Evolutionary conservation across 2,113 vertebrate species (phyloP).

Genomic region (Podiceps cristatus): DNA sequence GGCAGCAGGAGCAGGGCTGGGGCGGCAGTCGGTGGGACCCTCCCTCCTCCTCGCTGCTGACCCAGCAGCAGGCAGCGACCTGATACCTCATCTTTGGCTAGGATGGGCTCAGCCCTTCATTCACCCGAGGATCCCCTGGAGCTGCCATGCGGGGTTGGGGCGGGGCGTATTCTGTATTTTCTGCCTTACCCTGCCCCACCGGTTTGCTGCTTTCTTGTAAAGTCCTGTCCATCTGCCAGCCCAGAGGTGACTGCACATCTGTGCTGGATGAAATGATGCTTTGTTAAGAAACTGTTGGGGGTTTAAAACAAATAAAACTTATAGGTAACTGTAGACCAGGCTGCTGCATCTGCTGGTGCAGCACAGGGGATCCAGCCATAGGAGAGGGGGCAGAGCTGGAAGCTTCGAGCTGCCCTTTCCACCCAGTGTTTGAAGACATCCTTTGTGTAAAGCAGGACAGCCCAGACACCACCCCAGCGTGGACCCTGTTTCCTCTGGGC

Average conservation of each 20-base stretch:
- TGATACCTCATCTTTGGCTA: background rate
- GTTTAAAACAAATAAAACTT: constrained; percentile 3
- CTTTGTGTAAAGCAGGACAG: background rate
- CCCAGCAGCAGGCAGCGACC: background rate
- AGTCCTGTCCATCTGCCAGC: background rate
- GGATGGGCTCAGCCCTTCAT: background rate
- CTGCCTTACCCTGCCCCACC: background rate
- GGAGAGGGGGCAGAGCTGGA: background rate
- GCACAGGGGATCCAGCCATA: background rate
- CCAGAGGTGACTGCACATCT: background rate
- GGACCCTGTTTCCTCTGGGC: background rate
- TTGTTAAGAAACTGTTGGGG: background rate
- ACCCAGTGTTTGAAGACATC: background rate
- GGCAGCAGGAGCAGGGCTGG: background rate
- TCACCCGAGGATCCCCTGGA: background rate
- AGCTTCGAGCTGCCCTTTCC: background rate
- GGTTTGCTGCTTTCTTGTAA: background rate
- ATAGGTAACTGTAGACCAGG: background rate
- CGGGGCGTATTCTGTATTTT: background rate
- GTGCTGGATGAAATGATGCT: background rate
- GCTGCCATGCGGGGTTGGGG: accelerated
- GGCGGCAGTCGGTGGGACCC: background rate
- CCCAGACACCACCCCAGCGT: background rate
- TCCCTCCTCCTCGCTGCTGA: background rate
- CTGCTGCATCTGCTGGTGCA: background rate